Evolutionary conservation across 2,888 invertebrate genomes (phyloP).

Genomic region (Operophtera brumata): DNA sequence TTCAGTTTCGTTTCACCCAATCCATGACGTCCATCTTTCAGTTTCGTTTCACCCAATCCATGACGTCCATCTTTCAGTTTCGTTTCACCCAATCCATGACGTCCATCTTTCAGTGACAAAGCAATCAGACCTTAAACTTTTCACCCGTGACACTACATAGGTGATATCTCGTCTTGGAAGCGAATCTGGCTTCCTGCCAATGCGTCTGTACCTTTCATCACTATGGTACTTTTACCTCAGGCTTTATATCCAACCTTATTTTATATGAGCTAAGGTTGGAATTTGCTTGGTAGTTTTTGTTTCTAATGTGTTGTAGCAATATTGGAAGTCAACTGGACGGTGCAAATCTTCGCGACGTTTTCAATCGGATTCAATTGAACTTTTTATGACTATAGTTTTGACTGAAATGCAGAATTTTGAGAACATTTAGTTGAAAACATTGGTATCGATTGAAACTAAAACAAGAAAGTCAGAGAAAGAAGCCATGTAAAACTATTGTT

Average conservation of each 20-base stretch:
- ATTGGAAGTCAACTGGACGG: conserved; percentile 24
- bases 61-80: not conserved
- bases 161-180: conserved; percentile 12
- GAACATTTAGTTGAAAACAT: not conserved
- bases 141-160: conserved; percentile 29
- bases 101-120: conserved; percentile 22
- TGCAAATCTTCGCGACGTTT: conserved; percentile 20
- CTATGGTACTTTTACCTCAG: not conserved
- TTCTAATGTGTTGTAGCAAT: conserved; percentile 6
- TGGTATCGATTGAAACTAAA: too few relatives aligned
- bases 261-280: not conserved
- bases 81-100: conserved; percentile 6
- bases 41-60: too few relatives aligned
- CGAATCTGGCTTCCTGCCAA: conserved; percentile 27
- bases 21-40: too few relatives aligned
- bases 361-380: conserved; percentile 22
- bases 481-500: too few relatives aligned
- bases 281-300: not conserved
- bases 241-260: conserved; percentile 7
- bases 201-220: conserved; percentile 10
- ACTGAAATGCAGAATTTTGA: not conserved
- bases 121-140: conserved; percentile 29
- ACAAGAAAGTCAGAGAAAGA: too few relatives aligned
- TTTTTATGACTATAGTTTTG: conserved; percentile 10
- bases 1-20: too few relatives aligned